Evolutionary conservation across 2,113 vertebrate genomes (phyloP), one percentile per base, ranked within the genome.

Genomic region (Seriola rivoliana): DNA sequence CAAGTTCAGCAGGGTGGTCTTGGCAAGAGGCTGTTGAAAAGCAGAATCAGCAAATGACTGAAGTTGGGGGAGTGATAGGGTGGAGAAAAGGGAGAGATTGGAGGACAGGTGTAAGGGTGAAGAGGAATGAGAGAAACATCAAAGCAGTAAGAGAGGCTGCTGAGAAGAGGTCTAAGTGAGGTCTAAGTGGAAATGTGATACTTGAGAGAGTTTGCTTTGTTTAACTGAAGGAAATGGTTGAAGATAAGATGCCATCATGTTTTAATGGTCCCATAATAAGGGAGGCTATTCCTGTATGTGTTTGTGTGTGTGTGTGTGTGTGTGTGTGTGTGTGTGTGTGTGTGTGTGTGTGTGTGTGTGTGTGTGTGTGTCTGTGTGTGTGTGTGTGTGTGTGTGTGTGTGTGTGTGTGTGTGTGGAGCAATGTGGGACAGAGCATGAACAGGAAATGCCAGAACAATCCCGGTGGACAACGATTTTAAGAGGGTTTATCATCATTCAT

Each of bases 391-490:
- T 57, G 50, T 82, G 65, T 75, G 65, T 79, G n/a, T 78, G 73
- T 75, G 54, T 82, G 59, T 36, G 72, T 75, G 72, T 79, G n/a
- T 78, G 73, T 75, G 54, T 81, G 59, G 29, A 73, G 57, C 71
- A 59, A 63, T 87, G 77, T 71, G 80, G 55, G 79, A 88, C 79
- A 84, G 29, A 29, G 57, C 42, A 78, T 85, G 80, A 55, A 81
- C 89, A 93, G 93, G 92, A 93, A 94, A 93, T 94, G 85, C 92
- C 92, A 83, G 66, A 81, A 54, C 48, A 32, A 88, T 91, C 91
- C 84, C 90, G 85, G 66, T 46, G 66, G 89, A 84, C 46, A 1
- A 38, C 25, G 17, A 86, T 75, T 89, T 91, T 62, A 68, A 29
- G 71, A 80, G 62, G 42, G 48, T 82, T 88, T 87, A 84, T 85